Evolutionary conservation across 2,797 vertebrate species (phyloP).

Genomic region (Neomorphus geoffroyi): DNA sequence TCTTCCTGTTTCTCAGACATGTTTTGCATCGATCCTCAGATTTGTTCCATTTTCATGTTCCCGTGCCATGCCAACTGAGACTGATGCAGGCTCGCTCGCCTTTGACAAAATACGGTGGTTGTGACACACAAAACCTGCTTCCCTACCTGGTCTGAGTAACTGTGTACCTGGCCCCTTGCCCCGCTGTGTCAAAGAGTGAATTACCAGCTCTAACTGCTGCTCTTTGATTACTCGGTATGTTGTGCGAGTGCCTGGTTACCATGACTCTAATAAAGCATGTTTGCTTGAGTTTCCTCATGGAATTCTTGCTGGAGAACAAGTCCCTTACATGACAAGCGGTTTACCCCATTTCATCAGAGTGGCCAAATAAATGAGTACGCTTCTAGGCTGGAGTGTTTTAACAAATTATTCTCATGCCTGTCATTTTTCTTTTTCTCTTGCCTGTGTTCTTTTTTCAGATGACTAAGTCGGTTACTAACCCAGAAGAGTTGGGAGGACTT

Average conservation of each 20-base stretch:
- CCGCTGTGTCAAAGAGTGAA: neutral
- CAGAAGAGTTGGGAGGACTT: constrained; percentile 94
- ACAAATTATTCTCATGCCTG: constrained; percentile 65
- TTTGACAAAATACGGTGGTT: neutral
- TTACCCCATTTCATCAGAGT: neutral
- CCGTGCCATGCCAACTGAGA: neutral
- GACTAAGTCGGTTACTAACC: constrained; percentile 98
- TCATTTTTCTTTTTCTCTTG: constrained; percentile 67
- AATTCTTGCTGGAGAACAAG: neutral
- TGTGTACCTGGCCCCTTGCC: neutral
- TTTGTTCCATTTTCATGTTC: neutral
- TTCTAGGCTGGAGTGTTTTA: constrained; percentile 58
- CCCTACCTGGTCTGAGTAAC: neutral
- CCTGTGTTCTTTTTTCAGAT: constrained; percentile 86
- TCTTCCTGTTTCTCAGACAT: neutral
- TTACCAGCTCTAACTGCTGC: constrained; percentile 5
- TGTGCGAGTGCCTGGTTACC: neutral
- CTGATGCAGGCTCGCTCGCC: neutral
- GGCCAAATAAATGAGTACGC: constrained; percentile 34
- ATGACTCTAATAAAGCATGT: constrained; percentile 63
- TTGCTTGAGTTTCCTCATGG: constrained; percentile 62
- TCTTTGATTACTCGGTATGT: neutral
- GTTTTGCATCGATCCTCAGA: neutral
- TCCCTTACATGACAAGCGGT: neutral
- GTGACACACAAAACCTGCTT: neutral